These are phyloP conservation scores for Plutomurus gul DNA, from an alignment of 1,140 invertebrate genomes.

Conservation along the genomic window DNA sequence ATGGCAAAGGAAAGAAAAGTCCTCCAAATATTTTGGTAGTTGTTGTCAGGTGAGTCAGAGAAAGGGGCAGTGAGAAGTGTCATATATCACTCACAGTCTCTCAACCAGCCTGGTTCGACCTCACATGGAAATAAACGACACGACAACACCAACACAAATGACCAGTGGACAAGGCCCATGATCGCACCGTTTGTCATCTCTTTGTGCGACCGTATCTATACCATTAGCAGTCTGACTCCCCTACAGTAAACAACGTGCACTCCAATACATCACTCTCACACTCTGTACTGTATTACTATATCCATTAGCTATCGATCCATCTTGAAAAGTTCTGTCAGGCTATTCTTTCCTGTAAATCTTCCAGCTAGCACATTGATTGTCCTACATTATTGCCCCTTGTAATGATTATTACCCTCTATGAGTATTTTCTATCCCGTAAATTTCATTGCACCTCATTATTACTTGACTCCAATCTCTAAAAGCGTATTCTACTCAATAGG, in stretches of 20 bases:
- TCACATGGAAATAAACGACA: constrained; percentile 27
- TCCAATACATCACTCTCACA: background rate
- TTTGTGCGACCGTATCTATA: constrained; percentile 25
- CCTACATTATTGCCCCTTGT: constrained; percentile 37
- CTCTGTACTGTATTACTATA: background rate
- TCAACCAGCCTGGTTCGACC: constrained; percentile 15
- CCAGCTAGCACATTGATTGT: constrained; percentile 14
- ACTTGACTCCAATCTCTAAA: background rate
- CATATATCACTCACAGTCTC: constrained; percentile 43
- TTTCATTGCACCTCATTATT: background rate
- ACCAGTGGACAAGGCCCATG: constrained; percentile 51
- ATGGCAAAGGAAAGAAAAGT: constrained; percentile 26
- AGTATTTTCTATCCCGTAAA: background rate
- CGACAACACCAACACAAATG: constrained; percentile 38
- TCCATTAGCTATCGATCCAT: constrained; percentile 7
- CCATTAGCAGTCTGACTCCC: background rate
- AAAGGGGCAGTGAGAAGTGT: constrained; percentile 33
- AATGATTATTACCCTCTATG: constrained; percentile 13
- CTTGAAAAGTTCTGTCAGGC: background rate
- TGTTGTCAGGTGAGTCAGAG: constrained; percentile 13
- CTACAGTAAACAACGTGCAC: background rate
- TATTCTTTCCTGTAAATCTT: constrained; percentile 22
- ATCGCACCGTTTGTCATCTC: constrained; percentile 49
- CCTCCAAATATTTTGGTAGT: constrained; percentile 47
- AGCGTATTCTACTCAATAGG: too few relatives aligned